These are phyloP conservation scores for Imbricaverruca yamaguchii DNA, from an alignment of 2,888 invertebrate genomes.

Conservation along the genomic window DNA sequence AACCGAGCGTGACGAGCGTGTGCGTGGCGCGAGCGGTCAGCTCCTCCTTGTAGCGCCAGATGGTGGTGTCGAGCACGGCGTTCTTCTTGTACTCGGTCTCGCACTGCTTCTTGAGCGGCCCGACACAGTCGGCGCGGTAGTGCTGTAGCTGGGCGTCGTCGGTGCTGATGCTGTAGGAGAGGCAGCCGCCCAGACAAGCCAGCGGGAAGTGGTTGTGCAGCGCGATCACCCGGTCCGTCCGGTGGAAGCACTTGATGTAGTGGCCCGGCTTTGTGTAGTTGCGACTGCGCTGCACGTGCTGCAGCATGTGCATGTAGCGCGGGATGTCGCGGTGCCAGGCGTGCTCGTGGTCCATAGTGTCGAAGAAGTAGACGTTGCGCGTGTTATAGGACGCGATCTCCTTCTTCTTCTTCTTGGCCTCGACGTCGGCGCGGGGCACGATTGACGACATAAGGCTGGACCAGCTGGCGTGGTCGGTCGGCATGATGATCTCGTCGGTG, in stretches of 20 bases:
- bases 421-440: constrained; percentile 49
- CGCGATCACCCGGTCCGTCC: constrained; percentile 76
- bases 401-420: constrained; percentile 57
- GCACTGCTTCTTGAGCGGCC: constrained; percentile 74
- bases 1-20: constrained; percentile 63
- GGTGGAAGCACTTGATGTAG: constrained; percentile 90
- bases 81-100: constrained; percentile 66
- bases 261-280: constrained; percentile 89
- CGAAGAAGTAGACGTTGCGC: constrained; percentile 85
- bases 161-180: constrained; percentile 73
- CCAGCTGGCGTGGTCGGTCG: constrained; percentile 65
- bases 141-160: constrained; percentile 82
- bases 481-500: constrained; percentile 92
- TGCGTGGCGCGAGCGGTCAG: constrained; percentile 60
- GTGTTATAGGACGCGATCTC: constrained; percentile 75
- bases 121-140: constrained; percentile 86
- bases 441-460: constrained; percentile 65
- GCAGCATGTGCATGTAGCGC: constrained; percentile 81
- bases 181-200: constrained; percentile 72
- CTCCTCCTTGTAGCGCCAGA: constrained; percentile 78
- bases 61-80: constrained; percentile 72
- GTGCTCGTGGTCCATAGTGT: constrained; percentile 69
- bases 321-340: constrained; percentile 72
- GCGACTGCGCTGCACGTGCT: constrained; percentile 50
- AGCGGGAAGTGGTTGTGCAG: constrained; percentile 89